phyloP scores from a whole-genome alignment of 92 coral and sea anemone species.

The Heliopora coerulea region DNA sequence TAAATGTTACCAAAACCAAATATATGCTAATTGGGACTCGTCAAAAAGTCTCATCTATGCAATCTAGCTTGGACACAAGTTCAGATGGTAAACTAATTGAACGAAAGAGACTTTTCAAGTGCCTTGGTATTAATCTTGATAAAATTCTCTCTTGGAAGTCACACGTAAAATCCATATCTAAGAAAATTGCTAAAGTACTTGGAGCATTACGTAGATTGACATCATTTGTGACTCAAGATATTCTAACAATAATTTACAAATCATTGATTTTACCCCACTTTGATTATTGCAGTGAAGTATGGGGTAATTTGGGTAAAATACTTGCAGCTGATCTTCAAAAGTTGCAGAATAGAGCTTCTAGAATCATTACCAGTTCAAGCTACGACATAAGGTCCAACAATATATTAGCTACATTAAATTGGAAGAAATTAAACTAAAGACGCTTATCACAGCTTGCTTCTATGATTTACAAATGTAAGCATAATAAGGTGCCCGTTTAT shows the following conservation, averaged over 20 bases:
- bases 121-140: slow-evolving; percentile 1
- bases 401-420: too few relatives aligned
- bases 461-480: too few relatives aligned
- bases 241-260: background rate
- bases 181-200: slow-evolving; percentile 17
- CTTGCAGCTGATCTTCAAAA: slow-evolving; percentile 24
- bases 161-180: background rate
- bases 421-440: too few relatives aligned
- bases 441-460: too few relatives aligned
- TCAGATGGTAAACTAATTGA: background rate
- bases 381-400: slow-evolving; percentile 11
- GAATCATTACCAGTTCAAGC: slow-evolving; percentile 7
- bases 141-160: background rate
- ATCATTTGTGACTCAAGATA: background rate
- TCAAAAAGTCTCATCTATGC: background rate
- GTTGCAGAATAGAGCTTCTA: slow-evolving; percentile 36
- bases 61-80: background rate
- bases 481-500: too few relatives aligned
- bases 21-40: slow-evolving; percentile 12
- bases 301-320: slow-evolving; percentile 11
- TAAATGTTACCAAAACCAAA: slow-evolving; percentile 9
- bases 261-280: slow-evolving; percentile 6
- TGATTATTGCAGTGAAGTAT: slow-evolving; percentile 8
- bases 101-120: background rate
- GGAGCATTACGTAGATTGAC: background rate